These are phyloP conservation scores for Corvus cornix DNA, from an alignment of 2,113 vertebrate genomes.

Conservation along the genomic window DNA sequence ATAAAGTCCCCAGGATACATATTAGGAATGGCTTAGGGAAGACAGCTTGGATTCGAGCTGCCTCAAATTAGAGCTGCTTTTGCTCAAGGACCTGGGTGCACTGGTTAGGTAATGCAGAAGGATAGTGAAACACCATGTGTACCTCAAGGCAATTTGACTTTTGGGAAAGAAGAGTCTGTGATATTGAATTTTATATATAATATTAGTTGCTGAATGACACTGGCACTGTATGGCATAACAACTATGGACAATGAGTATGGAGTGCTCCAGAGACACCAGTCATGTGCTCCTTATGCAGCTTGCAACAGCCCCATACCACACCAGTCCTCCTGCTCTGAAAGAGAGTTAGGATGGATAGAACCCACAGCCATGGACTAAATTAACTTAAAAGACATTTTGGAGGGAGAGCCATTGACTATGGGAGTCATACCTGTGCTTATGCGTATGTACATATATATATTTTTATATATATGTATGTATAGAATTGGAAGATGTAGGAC, in stretches of 20 bases:
- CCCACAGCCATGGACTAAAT: background rate
- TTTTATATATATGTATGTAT: background rate
- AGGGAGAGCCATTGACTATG: background rate
- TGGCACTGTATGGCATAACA: background rate
- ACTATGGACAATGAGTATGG: too few species aligned
- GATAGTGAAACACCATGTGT: background rate
- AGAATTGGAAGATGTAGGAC: background rate
- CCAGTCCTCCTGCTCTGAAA: background rate
- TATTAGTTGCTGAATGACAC: background rate
- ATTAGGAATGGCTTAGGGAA: background rate
- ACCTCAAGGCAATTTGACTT: background rate
- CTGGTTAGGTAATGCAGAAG: too few species aligned
- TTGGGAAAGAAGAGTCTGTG: background rate
- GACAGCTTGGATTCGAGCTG: background rate
- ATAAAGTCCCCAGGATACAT: background rate
- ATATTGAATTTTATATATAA: background rate
- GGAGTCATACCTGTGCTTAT: background rate
- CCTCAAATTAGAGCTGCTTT: background rate
- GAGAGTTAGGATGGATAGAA: background rate
- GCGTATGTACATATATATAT: too few species aligned
- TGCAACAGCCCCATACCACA: background rate
- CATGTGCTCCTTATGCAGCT: too few species aligned
- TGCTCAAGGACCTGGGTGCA: background rate
- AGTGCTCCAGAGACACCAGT: background rate
- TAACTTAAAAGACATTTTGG: background rate